Evolutionary conservation across 2,113 vertebrate genomes (phyloP), one percentile per base, ranked within the genome.

Genomic region (Ariopsis seemanni): DNA sequence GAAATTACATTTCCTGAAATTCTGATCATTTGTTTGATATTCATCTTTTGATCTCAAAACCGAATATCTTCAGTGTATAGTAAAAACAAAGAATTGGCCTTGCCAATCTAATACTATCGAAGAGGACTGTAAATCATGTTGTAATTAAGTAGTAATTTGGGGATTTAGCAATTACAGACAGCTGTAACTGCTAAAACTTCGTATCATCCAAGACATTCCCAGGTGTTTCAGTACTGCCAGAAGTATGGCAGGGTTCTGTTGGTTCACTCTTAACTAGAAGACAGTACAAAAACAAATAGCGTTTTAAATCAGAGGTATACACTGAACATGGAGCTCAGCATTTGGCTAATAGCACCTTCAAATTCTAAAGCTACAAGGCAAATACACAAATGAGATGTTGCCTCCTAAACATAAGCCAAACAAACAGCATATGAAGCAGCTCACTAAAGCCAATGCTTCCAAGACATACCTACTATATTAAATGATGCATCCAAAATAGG

Each of bases 401-500:
- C 42, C 42, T 42, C 42, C 42, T 42, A 42, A 42, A 42, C 42
- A 42, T 42, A 42, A 42, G 42, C 42, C 42, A 42, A 42, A 42
- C 42, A 42, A 42, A 42, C 42, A 42, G 42, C 42, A 42, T 42
- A 42, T 42, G 34, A 42, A 42, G 2, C 42, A 34, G 34, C 34
- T 34, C 34, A 42, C 57, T 58, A 84, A 15, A 84, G 67, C 11
- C 42, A 80, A 85, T 60, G 63, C 79, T 60, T 83, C 81, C 30
- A 71, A 86, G 7, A 71, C 62, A 42, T n/a, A 58, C 52, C 42
- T 42, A 42, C 71, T 55, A 80, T 22, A 71, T 42, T 50, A 65
- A 81, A 87, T 81, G 60, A 81, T 50, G 57, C 82, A 72, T 86
- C 85, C 53, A 83, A 83, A 83, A 65, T 83, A 82, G 74, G 15